phyloP scores from a whole-genome alignment of 2,113 vertebrate species.

The Chunga burmeisteri region DNA sequence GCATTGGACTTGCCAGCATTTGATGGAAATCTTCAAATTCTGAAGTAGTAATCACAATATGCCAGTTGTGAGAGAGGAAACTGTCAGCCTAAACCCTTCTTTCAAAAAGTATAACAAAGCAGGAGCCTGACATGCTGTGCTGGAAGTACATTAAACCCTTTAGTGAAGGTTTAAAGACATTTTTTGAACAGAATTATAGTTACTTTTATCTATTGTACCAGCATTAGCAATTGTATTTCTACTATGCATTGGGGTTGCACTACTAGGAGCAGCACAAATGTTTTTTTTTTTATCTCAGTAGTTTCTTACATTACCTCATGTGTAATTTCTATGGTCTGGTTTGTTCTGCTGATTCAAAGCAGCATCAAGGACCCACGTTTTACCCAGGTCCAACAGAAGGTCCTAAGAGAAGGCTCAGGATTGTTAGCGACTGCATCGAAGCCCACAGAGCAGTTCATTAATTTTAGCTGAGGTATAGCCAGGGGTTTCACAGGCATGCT shows the following conservation, averaged over 20 bases:
- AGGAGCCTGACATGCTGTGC: background rate
- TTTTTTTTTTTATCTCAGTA: background rate
- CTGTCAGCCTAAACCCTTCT: background rate
- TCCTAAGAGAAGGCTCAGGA: background rate
- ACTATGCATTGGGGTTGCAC: background rate
- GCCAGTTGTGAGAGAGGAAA: background rate
- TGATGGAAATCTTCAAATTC: background rate
- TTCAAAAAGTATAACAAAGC: background rate
- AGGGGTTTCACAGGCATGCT: background rate
- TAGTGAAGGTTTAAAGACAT: background rate
- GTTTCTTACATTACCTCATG: background rate
- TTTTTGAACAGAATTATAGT: background rate
- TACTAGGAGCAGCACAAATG: background rate
- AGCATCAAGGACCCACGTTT: background rate
- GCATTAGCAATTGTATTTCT: background rate
- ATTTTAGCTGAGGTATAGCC: background rate
- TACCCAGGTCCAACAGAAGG: background rate
- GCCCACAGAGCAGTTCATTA: background rate
- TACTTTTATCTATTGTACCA: conserved; percentile 7
- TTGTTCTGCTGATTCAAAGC: conserved; percentile 16
- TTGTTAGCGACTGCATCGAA: background rate
- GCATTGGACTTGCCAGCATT: background rate
- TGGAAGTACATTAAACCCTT: background rate
- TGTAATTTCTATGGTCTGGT: background rate
- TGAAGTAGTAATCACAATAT: background rate